Conservation (phyloP, 2,113 vertebrate genomes). For the Callipepla squamata region DNA sequence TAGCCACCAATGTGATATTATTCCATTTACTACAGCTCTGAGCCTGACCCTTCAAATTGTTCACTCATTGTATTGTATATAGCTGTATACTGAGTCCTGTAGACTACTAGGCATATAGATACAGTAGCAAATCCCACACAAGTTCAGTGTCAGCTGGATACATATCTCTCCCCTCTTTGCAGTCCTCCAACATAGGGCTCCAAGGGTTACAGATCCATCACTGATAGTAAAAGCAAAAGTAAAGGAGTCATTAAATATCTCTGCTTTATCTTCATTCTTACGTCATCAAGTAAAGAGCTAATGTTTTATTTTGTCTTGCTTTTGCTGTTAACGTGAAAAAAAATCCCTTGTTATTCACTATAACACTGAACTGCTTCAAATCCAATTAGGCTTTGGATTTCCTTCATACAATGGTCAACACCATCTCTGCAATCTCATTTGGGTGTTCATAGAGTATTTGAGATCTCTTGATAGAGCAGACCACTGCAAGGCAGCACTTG, state of each 20-base stretch:
- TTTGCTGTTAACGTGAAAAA: too few relatives aligned
- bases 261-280: too few relatives aligned
- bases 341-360: too few relatives aligned
- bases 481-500: background rate
- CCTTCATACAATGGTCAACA: background rate
- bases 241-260: too few relatives aligned
- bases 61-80: background rate
- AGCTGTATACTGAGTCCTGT: background rate
- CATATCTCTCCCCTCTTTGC: background rate
- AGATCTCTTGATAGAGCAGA: background rate
- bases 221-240: too few relatives aligned
- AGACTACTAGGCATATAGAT: background rate
- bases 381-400: background rate
- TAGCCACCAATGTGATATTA: background rate
- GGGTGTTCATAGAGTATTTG: background rate
- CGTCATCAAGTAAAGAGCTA: too few relatives aligned
- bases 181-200: background rate
- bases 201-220: background rate
- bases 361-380: too few relatives aligned
- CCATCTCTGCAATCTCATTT: background rate
- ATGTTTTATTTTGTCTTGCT: too few relatives aligned
- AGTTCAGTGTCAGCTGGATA: background rate
- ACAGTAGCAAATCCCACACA: background rate
- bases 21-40: background rate
- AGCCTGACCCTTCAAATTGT: background rate